phyloP scores from a whole-genome alignment of 23 tunicate species.

The Corella eumyota region DNA sequence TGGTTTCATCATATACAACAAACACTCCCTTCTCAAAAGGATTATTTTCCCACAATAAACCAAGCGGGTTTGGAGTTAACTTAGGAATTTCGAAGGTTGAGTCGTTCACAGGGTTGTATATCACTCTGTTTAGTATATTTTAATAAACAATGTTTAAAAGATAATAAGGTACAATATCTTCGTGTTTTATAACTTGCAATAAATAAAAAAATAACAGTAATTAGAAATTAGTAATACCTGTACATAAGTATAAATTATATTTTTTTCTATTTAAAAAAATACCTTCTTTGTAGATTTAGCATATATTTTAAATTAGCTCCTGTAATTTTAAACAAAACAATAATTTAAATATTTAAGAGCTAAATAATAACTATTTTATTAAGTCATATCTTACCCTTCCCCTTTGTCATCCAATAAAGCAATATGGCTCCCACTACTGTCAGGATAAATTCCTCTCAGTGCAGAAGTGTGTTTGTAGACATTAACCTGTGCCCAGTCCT shows the following conservation, averaged over 20 bases:
- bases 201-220: neutral
- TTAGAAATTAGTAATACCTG: neutral
- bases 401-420: conserved; percentile 79
- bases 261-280: neutral
- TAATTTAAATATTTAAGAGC: no score
- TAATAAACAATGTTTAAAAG: neutral
- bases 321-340: no score
- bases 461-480: conserved; percentile 37
- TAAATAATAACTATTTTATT: neutral
- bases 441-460: conserved; percentile 49
- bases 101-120: conserved; percentile 87
- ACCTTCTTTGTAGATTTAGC: no score
- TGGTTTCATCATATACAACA: conserved; percentile 51
- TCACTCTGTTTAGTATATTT: conserved; percentile 17
- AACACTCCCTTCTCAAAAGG: conserved; percentile 78
- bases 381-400: conserved; percentile 39
- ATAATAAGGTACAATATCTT: no score
- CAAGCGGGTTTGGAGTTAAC: conserved; percentile 26
- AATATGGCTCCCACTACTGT: conserved; percentile 54
- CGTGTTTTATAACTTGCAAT: no score
- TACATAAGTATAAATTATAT: neutral
- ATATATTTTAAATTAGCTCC: no score
- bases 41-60: conserved; percentile 72
- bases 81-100: conserved; percentile 41
- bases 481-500: conserved; percentile 82